Base-by-base conservation (phyloP, 2,888 invertebrate species). In the Iphiclides podalirius region DNA sequence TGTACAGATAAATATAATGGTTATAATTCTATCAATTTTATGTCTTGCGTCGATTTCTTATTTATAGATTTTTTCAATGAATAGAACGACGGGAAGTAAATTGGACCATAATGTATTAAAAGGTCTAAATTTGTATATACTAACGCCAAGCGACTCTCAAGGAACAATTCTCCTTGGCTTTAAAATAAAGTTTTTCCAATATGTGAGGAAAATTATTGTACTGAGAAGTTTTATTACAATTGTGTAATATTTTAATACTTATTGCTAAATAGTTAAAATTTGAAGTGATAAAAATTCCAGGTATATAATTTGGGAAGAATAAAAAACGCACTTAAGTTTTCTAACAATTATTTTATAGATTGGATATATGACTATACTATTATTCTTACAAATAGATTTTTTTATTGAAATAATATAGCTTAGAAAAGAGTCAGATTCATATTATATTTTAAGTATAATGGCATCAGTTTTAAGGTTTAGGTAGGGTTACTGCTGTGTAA, bases 401-500 rank as follows among this genome's bases (percentile, higher is more conserved):
- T 81, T 74, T 79, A 78, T 76, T 73, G 52, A 66, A 77, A 64
- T 67, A 64, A 68, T 72, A 66, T 81, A 81, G 70, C 65, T 68
- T 79, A 80, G 75, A 64, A 71, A 75, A 79, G 77, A 86, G 86
- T 84, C 84, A 79, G 78, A 84, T 82, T 82, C 83, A 78, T 85
- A 83, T 84, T 85, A 78, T 84, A 81, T 82, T 79, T 78, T 83
- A 86, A 81, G 77, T 71, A 75, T 76, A 79, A 75, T 70, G 72
- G 70, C 73, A 63, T 75, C 68, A 70, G 69, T 65, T 75, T 66
- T 78, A 75, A 78, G 80, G 73, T 72, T 64, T 81, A 83, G 81
- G 74, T 72, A 77, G 78, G 71, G 69, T 20, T 78, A 85, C 70
- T 69, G 70, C 72, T 79, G 77, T 86, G 79, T 85, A 87, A 81